Evolutionary conservation across 2,797 vertebrate species (phyloP), one percentile per base, ranked within the genome.

Genomic region (Rhincodon typus): DNA sequence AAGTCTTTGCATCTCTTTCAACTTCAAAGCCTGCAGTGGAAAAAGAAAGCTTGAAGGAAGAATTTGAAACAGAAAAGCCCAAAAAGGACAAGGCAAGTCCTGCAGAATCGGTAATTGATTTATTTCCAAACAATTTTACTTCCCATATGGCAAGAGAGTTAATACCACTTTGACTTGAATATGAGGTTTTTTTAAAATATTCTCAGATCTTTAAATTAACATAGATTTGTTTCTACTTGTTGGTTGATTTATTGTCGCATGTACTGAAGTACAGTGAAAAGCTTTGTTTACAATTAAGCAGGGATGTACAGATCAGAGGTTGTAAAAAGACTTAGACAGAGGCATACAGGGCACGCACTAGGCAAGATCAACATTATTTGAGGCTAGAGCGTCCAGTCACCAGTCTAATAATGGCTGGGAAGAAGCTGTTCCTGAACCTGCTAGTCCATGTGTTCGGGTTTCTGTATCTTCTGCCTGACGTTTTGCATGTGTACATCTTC

Each of bases 41-140:
- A 97, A 98, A 97, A 97, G 97, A 97, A 97, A 97, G 96, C 96
- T 97, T 98, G 77, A 97, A 97, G 4, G 97, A 98, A 97, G 98
- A 98, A 97, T 98, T 98, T 97, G 99, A 98, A 70, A 98, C 98
- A 69, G 99, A 99, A 97, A 98, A 99, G 98, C 99, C 98, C 0
- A 99, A 99, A 97, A 99, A 99, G 96, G 99, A 99, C 97, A 99
- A 99, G 98, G 99, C 98, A 98, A 97, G 97, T 98, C 96, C 96
- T 77, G 70, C 4, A 77, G 17, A 19, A 46, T 94, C 67, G 34
- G 4, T 95, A 30, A 50, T 72, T 30, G 21, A 46, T 46, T 94
- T 46, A 10, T 53, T 53, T 95, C 69, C 38, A 21, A 67, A n/a
- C 53, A 15, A 94, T 34, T 74, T 77, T n/a, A 19, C 15, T 77